These are phyloP conservation scores for Amblyraja radiata DNA, from an alignment of 2,797 vertebrate genomes.

Conservation along the genomic window DNA sequence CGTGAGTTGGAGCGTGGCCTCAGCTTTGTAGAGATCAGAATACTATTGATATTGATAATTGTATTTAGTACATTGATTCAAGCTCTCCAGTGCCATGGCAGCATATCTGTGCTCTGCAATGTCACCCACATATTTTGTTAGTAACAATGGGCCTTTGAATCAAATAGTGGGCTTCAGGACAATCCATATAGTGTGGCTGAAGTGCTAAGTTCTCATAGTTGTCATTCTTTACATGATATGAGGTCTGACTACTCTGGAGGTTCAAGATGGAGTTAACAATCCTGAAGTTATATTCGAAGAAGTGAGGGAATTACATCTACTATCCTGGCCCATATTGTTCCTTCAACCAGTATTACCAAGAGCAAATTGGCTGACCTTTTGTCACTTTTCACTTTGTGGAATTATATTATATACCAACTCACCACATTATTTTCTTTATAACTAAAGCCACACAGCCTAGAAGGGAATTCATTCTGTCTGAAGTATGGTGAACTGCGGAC, in stretches of 20 bases:
- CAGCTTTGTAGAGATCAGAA: too few relatives aligned
- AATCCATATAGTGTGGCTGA: not conserved
- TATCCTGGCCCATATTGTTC: not conserved
- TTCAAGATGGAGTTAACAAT: not conserved
- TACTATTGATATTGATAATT: not conserved
- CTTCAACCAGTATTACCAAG: not conserved
- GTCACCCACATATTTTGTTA: not conserved
- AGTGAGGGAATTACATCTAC: not conserved
- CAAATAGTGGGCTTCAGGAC: not conserved
- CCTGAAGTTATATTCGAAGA: not conserved
- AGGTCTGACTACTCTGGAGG: not conserved
- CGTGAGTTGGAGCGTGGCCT: too few relatives aligned
- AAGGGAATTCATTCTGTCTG: not conserved
- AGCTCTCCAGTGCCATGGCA: too few relatives aligned
- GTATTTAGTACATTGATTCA: not conserved
- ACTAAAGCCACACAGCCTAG: not conserved
- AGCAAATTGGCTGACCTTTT: not conserved
- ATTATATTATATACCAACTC: not conserved
- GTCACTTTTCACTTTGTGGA: not conserved
- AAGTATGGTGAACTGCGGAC: not conserved
- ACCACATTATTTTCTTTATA: not conserved
- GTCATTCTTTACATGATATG: not conserved
- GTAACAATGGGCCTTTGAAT: not conserved
- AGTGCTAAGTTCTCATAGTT: not conserved
- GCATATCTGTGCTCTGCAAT: not conserved